phyloP scores from a whole-genome alignment of 1,140 invertebrate genomes.

The Papilio dardanus region DNA sequence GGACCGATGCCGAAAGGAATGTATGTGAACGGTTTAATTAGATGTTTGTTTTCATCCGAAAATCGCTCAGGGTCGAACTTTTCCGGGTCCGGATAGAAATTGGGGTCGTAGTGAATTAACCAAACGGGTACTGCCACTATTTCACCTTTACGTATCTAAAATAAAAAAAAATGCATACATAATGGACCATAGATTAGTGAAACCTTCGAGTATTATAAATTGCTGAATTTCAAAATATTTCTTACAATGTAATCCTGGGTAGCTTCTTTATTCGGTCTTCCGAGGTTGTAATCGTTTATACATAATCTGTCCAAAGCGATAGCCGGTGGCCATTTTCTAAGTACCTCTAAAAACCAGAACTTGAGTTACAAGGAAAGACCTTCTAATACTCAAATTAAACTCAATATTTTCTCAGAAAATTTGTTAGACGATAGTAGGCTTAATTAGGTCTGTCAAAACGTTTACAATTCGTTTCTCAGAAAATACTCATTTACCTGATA shows the following conservation, averaged over 20 bases:
- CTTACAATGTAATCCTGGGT: constrained; percentile 81
- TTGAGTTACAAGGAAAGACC: background rate
- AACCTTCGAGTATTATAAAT: too few relatives aligned
- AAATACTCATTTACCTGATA: constrained; percentile 63
- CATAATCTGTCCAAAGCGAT: constrained; percentile 79
- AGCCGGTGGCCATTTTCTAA: constrained; percentile 83
- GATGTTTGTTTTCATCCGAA: constrained; percentile 81
- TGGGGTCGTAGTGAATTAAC: constrained; percentile 82
- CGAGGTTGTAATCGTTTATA: constrained; percentile 80
- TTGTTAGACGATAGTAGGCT: too few relatives aligned
- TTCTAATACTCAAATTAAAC: background rate
- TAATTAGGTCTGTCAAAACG: too few relatives aligned
- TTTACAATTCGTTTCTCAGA: too few relatives aligned
- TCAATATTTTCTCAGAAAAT: too few relatives aligned
- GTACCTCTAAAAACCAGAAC: constrained; percentile 70
- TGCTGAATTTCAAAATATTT: constrained; percentile 61
- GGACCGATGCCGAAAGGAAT: constrained; percentile 85
- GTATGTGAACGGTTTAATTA: constrained; percentile 80
- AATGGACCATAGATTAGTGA: too few relatives aligned
- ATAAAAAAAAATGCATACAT: constrained; percentile 31
- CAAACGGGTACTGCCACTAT: constrained; percentile 78
- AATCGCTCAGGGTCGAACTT: constrained; percentile 85
- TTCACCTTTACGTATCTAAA: constrained; percentile 69
- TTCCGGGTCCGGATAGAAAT: constrained; percentile 82
- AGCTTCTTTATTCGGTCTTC: constrained; percentile 52